Evolutionary conservation across 2,113 vertebrate genomes (phyloP).

Genomic region (Lontra canadensis): DNA sequence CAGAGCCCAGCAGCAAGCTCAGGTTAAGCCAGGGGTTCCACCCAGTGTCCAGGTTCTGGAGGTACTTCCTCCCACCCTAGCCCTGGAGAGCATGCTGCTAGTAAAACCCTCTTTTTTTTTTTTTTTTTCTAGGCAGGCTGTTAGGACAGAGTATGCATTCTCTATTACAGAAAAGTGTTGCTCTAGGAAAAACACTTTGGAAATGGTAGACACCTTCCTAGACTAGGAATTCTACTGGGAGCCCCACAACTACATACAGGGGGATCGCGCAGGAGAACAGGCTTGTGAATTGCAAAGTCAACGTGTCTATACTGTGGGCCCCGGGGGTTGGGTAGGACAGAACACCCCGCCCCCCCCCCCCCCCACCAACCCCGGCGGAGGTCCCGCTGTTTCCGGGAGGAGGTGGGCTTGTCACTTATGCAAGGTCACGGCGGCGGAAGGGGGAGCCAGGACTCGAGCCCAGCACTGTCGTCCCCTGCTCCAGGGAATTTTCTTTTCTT

Average conservation of each 20-base stretch:
- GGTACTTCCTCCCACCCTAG: not conserved
- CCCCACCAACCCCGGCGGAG: not conserved
- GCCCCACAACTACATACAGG: not conserved
- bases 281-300: not conserved
- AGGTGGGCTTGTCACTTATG: not conserved
- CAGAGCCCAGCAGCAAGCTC: fast-evolving
- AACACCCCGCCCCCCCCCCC: too few species aligned
- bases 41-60: not conserved
- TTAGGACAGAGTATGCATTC: not conserved
- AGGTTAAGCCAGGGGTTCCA: not conserved
- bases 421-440: not conserved
- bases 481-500: not conserved
- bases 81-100: not conserved
- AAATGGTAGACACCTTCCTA: not conserved
- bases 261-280: not conserved
- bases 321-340: not conserved
- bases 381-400: not conserved
- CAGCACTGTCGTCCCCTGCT: not conserved
- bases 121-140: not conserved
- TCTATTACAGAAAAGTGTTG: not conserved
- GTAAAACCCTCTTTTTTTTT: not conserved
- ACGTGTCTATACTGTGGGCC: fast-evolving
- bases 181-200: not conserved
- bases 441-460: not conserved
- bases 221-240: not conserved